phyloP scores from a whole-genome alignment of 1,140 invertebrate genomes.

The Mylabris phalerata region DNA sequence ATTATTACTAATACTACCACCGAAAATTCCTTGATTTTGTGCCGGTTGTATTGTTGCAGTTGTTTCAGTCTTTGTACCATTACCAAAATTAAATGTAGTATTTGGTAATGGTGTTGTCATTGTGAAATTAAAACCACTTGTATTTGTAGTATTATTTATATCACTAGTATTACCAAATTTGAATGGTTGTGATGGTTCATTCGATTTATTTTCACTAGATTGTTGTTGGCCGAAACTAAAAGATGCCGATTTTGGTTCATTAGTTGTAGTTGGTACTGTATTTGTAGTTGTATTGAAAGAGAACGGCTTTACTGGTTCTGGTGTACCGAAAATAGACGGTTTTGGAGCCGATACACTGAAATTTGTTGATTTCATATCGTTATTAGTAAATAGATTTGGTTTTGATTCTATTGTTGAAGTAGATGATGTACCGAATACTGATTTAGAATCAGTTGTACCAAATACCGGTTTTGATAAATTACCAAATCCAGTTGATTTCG shows the following conservation, averaged over 20 bases:
- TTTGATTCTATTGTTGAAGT: too few species aligned
- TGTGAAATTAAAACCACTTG: constrained; percentile 2
- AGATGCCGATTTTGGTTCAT: neutral
- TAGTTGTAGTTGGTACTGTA: neutral
- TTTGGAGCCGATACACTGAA: neutral
- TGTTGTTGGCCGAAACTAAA: constrained; percentile 8
- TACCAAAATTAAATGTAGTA: constrained; percentile 13
- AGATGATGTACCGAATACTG: too few species aligned
- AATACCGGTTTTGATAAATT: too few species aligned
- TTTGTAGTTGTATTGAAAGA: too few species aligned
- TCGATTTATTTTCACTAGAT: neutral
- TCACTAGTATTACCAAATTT: constrained; percentile 1
- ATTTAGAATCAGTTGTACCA: too few species aligned
- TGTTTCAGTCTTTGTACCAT: neutral
- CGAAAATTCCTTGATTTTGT: neutral
- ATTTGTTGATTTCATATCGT: neutral
- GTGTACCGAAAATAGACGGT: too few species aligned
- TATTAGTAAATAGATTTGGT: neutral
- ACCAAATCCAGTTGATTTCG: too few species aligned
- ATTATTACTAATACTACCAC: neutral
- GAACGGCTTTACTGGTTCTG: too few species aligned
- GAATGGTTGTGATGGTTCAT: neutral
- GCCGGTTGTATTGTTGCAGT: neutral
- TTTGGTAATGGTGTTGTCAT: neutral
- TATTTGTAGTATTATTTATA: neutral